phyloP scores from a whole-genome alignment of 2,888 invertebrate species.

The Anorthoa munda region DNA sequence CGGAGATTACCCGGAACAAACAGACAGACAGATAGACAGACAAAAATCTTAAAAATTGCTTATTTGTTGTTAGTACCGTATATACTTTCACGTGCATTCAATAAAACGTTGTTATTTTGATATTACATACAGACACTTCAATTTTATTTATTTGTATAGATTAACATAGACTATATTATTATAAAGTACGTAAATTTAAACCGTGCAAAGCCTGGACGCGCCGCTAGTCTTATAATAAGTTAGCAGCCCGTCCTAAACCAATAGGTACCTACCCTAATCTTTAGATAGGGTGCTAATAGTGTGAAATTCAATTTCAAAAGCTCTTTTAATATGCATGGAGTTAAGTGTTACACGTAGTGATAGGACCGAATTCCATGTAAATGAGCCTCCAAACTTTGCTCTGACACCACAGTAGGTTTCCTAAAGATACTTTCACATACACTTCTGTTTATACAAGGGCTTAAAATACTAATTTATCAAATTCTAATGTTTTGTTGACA shows the following conservation, averaged over 20 bases:
- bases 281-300: slow-evolving; percentile 47
- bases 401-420: slow-evolving; percentile 38
- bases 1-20: too few relatives aligned
- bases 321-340: slow-evolving; percentile 62
- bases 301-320: slow-evolving; percentile 54
- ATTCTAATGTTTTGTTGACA: slow-evolving; percentile 29
- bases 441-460: slow-evolving; percentile 18
- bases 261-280: slow-evolving; percentile 45
- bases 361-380: slow-evolving; percentile 60
- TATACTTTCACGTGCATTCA: too few relatives aligned
- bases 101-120: too few relatives aligned
- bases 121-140: too few relatives aligned
- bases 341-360: slow-evolving; percentile 54
- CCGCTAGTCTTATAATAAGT: not conserved
- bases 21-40: too few relatives aligned
- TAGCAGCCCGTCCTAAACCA: slow-evolving; percentile 48
- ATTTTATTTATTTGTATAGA: too few relatives aligned
- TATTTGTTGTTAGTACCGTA: too few relatives aligned
- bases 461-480: slow-evolving; percentile 41
- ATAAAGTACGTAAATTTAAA: not conserved
- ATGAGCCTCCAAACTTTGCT: slow-evolving; percentile 56
- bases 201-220: not conserved
- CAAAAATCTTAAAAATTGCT: too few relatives aligned
- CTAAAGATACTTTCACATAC: slow-evolving; percentile 53
- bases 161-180: not conserved